Percentiles rank a stretch among this genome's conserved stretches.
Evolutionary conservation across 1,140 invertebrate genomes (phyloP).

Genomic region (Drosophila dunni): DNA sequence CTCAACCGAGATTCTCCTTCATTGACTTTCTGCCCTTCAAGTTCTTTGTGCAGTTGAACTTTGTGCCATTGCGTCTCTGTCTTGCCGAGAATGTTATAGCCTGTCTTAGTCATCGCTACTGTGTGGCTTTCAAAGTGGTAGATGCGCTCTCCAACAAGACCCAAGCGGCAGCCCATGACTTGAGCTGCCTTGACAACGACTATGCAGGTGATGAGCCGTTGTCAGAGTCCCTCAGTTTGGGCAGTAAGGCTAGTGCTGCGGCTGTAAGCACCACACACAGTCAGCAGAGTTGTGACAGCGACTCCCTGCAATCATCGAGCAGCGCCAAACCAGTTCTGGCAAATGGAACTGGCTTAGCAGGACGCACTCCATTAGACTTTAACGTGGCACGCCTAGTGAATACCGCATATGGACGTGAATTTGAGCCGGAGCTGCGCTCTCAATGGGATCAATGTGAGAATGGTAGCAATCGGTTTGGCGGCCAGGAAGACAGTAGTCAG

Average conservation of each 20-base stretch:
- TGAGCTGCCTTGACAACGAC: conserved; percentile 73
- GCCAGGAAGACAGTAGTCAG: conserved; percentile 55
- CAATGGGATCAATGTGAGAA: conserved; percentile 76
- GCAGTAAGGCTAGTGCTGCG: conserved; percentile 73
- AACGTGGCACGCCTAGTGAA: conserved; percentile 78
- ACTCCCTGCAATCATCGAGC: conserved; percentile 76
- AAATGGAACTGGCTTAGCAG: conserved; percentile 58
- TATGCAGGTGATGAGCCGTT: conserved; percentile 69
- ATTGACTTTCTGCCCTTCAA: conserved; percentile 82
- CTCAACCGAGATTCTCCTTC: conserved; percentile 77
- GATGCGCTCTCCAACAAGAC: conserved; percentile 64
- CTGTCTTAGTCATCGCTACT: conserved; percentile 78
- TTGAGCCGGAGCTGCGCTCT: conserved; percentile 74
- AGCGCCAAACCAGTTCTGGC: conserved; percentile 55
- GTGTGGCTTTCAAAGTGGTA: conserved; percentile 80
- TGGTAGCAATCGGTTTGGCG: conserved; percentile 18
- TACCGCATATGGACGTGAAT: conserved; percentile 74
- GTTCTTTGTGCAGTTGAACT: conserved; percentile 81
- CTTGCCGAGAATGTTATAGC: conserved; percentile 81
- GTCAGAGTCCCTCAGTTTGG: conserved; percentile 72
- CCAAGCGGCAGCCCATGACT: conserved; percentile 23
- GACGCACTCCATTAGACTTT: conserved; percentile 77
- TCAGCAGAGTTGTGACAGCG: conserved; percentile 80
- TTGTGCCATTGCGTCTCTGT: conserved; percentile 70
- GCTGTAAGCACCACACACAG: conserved; percentile 64